Percentiles rank a stretch among this genome's conserved stretches.
These are phyloP conservation scores for Grus americana DNA, from an alignment of 2,113 vertebrate genomes.

Conservation along the genomic window DNA sequence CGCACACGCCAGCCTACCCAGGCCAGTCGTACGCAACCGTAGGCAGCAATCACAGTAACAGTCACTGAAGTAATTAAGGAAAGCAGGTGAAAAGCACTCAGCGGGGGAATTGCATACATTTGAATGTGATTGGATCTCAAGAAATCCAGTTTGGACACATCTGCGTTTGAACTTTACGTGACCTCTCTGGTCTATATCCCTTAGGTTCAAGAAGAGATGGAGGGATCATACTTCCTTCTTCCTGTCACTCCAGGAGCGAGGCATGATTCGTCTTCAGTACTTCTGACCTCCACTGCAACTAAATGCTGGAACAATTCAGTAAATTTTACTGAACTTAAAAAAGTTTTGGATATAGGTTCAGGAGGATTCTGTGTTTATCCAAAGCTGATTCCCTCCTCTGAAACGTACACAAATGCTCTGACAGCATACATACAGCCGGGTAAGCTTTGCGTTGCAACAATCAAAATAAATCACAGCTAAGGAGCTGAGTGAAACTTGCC, in stretches of 20 bases:
- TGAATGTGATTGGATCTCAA: not conserved
- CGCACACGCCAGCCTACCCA: rapidly evolving
- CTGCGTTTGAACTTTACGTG: not conserved
- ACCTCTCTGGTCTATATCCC: not conserved
- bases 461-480: not conserved
- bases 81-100: not conserved
- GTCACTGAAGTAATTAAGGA: not conserved
- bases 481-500: not conserved
- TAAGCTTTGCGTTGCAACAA: not conserved
- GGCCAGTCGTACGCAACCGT: not conserved
- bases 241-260: rapidly evolving
- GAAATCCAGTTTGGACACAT: not conserved
- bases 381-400: not conserved
- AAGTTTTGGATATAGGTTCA: not conserved
- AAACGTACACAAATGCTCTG: not conserved
- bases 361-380: not conserved
- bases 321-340: not conserved
- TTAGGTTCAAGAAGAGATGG: not conserved
- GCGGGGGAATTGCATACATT: not conserved
- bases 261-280: not conserved
- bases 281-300: not conserved
- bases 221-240: not conserved
- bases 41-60: not conserved
- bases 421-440: rapidly evolving
- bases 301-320: not conserved